These are phyloP conservation scores for Phragmatobia fuliginosa DNA, from an alignment of 2,888 invertebrate genomes.

Conservation along the genomic window DNA sequence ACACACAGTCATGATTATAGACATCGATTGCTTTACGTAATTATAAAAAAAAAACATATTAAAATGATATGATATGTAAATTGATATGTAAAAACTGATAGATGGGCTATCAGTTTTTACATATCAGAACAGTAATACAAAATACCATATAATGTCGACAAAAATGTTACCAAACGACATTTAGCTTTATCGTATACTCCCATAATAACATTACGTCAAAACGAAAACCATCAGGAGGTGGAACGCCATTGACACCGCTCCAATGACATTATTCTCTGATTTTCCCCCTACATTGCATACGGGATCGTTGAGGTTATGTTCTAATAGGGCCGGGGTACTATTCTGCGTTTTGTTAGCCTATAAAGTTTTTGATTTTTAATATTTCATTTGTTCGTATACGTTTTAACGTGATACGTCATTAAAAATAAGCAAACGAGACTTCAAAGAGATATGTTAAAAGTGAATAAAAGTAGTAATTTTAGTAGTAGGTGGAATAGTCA, in stretches of 20 bases:
- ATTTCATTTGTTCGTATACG: neutral
- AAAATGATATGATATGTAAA: too few relatives aligned
- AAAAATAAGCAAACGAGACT: too few relatives aligned
- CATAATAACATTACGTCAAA: constrained; percentile 34
- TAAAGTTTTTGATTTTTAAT: constrained; percentile 7
- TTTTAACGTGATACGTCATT: too few relatives aligned
- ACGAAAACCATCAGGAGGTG: constrained; percentile 31
- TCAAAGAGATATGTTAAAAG: too few relatives aligned
- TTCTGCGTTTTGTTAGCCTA: constrained; percentile 34
- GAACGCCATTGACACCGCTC: constrained; percentile 34
- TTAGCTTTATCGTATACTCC: constrained; percentile 34
- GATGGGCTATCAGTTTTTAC: too few relatives aligned
- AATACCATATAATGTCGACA: neutral
- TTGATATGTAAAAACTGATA: too few relatives aligned
- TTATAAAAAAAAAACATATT: neutral
- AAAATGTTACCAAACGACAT: constrained; percentile 33
- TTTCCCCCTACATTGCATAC: constrained; percentile 48
- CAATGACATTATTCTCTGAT: constrained; percentile 53
- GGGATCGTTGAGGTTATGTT: constrained; percentile 52
- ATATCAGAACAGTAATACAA: neutral
- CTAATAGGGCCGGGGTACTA: constrained; percentile 46
- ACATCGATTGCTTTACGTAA: neutral
- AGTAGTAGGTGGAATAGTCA: too few relatives aligned
- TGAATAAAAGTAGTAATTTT: too few relatives aligned
- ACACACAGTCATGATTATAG: neutral